phyloP scores from a whole-genome alignment of 2,888 invertebrate species.

The Hesperia comma region DNA sequence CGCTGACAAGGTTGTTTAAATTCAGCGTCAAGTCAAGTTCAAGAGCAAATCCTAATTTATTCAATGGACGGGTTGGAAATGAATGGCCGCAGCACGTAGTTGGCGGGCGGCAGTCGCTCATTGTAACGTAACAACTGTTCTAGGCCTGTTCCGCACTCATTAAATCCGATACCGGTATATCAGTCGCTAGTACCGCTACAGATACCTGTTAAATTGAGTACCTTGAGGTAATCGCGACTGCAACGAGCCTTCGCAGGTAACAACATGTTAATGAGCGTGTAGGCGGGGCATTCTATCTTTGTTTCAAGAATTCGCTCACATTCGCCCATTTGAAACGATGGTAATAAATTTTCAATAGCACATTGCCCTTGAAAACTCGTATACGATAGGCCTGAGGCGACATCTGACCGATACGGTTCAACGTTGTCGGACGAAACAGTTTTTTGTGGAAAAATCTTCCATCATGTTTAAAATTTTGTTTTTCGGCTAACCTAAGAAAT shows the following conservation, averaged over 20 bases:
- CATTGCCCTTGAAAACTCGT: conserved; percentile 24
- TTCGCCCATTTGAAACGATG: conserved; percentile 21
- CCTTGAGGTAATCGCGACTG: conserved; percentile 74
- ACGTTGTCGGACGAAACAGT: not conserved
- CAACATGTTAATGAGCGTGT: conserved; percentile 11
- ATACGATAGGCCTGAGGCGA: conserved; percentile 11
- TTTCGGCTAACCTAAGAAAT: no score
- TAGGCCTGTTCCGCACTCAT: conserved; percentile 57
- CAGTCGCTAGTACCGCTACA: conserved; percentile 27
- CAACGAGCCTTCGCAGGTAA: conserved; percentile 50
- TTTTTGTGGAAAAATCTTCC: conserved; percentile 1
- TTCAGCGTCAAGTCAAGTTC: conserved; percentile 69
- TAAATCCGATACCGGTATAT: conserved; percentile 69
- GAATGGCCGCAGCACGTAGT: conserved; percentile 61
- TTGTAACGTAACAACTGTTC: conserved; percentile 57
- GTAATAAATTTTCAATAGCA: conserved; percentile 29
- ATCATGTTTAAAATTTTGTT: conserved; percentile 7
- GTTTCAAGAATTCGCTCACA: conserved; percentile 26
- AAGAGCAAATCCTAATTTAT: conserved; percentile 64
- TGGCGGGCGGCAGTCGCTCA: conserved; percentile 59
- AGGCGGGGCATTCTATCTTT: conserved; percentile 17
- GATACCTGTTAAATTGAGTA: conserved; percentile 68
- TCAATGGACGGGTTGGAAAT: conserved; percentile 55
- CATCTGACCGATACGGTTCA: conserved; percentile 14
- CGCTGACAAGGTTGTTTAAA: conserved; percentile 43